Percentiles rank a stretch among this genome's conserved stretches.
phyloP scores from a whole-genome alignment of 35 echinoderm and acorn worm species.

The Lytechinus variegatus region DNA sequence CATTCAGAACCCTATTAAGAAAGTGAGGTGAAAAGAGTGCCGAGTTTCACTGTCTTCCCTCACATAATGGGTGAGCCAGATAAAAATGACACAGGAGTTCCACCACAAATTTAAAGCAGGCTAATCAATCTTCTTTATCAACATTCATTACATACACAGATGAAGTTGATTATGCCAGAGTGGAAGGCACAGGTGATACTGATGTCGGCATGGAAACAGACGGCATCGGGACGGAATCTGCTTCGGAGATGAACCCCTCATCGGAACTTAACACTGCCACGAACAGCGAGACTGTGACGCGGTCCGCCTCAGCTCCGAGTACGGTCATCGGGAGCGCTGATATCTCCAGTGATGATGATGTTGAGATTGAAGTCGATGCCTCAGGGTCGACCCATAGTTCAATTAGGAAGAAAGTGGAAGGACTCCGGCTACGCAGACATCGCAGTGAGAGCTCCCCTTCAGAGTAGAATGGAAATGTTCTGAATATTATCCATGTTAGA shows the following conservation, averaged over 20 bases:
- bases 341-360: not conserved
- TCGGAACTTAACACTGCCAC: not conserved
- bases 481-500: not conserved
- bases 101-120: too few species aligned
- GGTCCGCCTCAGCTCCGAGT: slow-evolving; percentile 10
- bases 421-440: not conserved
- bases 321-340: not conserved
- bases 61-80: too few species aligned
- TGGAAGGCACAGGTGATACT: slow-evolving; percentile 27
- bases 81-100: too few species aligned
- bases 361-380: not conserved
- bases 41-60: too few species aligned
- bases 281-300: not conserved
- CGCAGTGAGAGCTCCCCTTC: slow-evolving; percentile 38
- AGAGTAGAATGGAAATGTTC: not conserved
- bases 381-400: not conserved
- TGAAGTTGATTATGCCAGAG: slow-evolving; percentile 44
- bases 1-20: too few species aligned
- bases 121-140: too few species aligned
- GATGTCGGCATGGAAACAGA: slow-evolving; percentile 53
- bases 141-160: not conserved
- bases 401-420: not conserved
- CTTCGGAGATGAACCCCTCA: slow-evolving; percentile 24
- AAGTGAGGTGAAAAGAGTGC: too few species aligned
- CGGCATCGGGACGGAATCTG: slow-evolving; percentile 23